Base-by-base conservation (phyloP, 2,113 vertebrate species). In the Neopipo cinnamomea region DNA sequence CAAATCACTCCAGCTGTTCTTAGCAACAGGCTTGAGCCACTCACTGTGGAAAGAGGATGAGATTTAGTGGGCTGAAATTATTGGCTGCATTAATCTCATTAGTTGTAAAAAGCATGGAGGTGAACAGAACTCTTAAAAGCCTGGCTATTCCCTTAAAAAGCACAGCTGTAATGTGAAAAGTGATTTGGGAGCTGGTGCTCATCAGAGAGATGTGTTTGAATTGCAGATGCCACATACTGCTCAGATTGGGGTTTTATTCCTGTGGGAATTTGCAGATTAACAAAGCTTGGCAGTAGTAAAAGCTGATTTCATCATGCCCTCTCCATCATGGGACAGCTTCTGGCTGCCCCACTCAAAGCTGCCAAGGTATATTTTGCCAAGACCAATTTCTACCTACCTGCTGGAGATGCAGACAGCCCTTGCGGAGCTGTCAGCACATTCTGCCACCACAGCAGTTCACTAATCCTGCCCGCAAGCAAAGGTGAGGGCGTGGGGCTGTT, bases 21-120 rank as follows among this genome's bases (percentile, higher is more conserved):
- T 95, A 33, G 61, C 94, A 89, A 80, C 77, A 72, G 96, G 96
- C 72, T 96, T 98, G 70, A 98, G 95, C 56, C 85, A 53, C 94
- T 97, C 81, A 5, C 97, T 98, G 95, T 68, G 86, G 97, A 92
- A 95, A 89, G 39, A 89, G 24, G 62, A 86, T 80, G 50, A 9
- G 3, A 85, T 24, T 91, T 79, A 79, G 63, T 41, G 28, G 44
- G 52, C 14, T 87, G 41, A 44, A 28, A 49, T 88, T 82, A 78
- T 37, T 37, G 46, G 27, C 61, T 74, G 55, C 49, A 71, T 96
- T 91, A 74, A 88, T 85, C 41, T 85, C 47, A 39, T 94, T 49
- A 85, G 31, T 73, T 44, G 53, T 90, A 80, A 76, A 1, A 7
- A 76, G 78, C 25, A 27, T 5, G 24, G 68, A 77, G 37, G n/a